These are phyloP conservation scores for Whitmania pigra DNA, from an alignment of 1,140 invertebrate species.

Conservation along the genomic window DNA sequence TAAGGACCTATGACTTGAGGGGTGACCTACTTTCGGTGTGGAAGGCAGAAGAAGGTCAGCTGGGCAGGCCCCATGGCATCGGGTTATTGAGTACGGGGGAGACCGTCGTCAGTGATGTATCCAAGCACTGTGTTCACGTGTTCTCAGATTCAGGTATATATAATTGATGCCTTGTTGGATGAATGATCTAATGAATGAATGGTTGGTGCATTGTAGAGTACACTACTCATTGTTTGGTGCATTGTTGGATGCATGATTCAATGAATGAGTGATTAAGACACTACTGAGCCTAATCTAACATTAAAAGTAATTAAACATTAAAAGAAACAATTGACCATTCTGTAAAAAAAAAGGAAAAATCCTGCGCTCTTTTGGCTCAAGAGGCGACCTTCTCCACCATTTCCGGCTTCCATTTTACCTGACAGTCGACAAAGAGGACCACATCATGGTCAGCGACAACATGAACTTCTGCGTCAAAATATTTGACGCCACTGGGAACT, in stretches of 20 bases:
- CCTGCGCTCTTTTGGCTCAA: neutral
- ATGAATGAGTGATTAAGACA: too few relatives aligned
- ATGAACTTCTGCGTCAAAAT: conserved; percentile 23
- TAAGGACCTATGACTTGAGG: conserved; percentile 16
- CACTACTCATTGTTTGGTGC: too few relatives aligned
- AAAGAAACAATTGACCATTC: too few relatives aligned
- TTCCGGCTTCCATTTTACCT: conserved; percentile 21
- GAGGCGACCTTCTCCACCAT: conserved; percentile 12
- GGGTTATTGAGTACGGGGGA: neutral
- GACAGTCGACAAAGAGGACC: conserved; percentile 5
- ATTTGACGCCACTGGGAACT: conserved; percentile 7
- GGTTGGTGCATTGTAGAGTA: too few relatives aligned
- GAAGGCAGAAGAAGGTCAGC: conserved; percentile 13
- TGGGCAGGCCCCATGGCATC: conserved; percentile 14
- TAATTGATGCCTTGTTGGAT: too few relatives aligned
- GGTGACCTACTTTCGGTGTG: conserved; percentile 12
- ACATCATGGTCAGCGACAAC: conserved; percentile 19
- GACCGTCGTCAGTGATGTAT: conserved; percentile 12
- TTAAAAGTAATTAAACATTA: too few relatives aligned
- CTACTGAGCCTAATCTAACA: too few relatives aligned
- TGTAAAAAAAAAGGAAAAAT: neutral
- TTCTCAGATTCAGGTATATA: neutral
- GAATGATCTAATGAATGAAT: too few relatives aligned
- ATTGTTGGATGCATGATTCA: too few relatives aligned
- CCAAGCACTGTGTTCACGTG: conserved; percentile 5